Evolutionary conservation across 2,113 vertebrate genomes (phyloP).

Genomic region (Oenanthe melanoleuca): DNA sequence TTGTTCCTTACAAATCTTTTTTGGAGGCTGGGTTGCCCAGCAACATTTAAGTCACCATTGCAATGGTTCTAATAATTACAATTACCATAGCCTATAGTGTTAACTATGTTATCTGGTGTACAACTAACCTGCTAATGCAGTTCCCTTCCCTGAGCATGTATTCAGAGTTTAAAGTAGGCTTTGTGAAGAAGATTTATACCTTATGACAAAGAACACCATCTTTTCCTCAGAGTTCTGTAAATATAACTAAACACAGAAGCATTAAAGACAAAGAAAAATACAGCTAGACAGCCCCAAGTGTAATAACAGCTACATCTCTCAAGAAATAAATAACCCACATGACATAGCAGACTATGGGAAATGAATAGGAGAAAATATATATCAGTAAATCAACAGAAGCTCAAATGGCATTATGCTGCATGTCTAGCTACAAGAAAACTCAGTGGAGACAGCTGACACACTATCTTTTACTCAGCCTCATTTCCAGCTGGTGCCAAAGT

Average conservation of each 20-base stretch:
- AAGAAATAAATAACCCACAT: constrained; percentile 48
- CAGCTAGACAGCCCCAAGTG: background rate
- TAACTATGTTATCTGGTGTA: background rate
- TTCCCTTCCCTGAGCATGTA: background rate
- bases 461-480: background rate
- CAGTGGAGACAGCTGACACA: background rate
- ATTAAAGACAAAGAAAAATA: constrained; percentile 57
- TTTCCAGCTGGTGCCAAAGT: background rate
- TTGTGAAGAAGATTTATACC: constrained; percentile 38
- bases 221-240: constrained; percentile 20
- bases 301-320: constrained; percentile 39
- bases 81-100: background rate
- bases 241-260: constrained; percentile 4
- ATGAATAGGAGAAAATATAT: constrained; percentile 29
- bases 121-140: background rate
- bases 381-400: constrained; percentile 53
- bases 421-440: constrained; percentile 32
- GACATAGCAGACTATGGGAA: constrained; percentile 34
- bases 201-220: background rate
- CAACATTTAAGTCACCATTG: background rate
- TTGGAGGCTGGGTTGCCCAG: background rate
- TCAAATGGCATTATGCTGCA: background rate
- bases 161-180: background rate
- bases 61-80: background rate
- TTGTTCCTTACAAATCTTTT: background rate